phyloP scores from a whole-genome alignment of 2,797 vertebrate species.

The Pseudochromis fuscus region DNA sequence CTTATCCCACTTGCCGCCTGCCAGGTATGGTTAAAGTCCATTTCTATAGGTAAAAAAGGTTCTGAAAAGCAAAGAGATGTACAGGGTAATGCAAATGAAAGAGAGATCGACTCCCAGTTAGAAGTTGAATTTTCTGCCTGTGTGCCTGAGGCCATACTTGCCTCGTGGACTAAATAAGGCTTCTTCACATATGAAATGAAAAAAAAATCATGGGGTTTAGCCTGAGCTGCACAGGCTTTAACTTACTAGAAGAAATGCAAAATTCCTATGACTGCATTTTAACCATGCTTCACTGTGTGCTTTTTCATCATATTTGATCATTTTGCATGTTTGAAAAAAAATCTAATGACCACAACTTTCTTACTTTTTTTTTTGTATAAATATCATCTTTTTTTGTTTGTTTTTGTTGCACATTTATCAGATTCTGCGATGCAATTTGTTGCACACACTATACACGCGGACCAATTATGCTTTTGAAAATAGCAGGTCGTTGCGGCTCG shows the following conservation, averaged over 20 bases:
- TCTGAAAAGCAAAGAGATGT: conserved; percentile 46
- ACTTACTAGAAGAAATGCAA: conserved; percentile 32
- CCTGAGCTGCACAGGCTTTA: conserved; percentile 35
- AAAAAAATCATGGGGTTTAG: not conserved
- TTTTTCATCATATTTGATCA: conserved; percentile 24
- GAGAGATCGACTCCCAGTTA: conserved; percentile 32
- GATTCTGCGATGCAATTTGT: conserved; percentile 32
- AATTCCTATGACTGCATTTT: conserved; percentile 26
- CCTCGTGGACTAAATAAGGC: conserved; percentile 53
- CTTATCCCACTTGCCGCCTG: conserved; percentile 53
- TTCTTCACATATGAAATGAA: conserved; percentile 33
- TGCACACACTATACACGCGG: conserved; percentile 33
- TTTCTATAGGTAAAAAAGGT: conserved; percentile 40
- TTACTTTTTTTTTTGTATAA: conserved; percentile 32
- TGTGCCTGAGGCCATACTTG: conserved; percentile 42
- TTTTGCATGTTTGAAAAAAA: conserved; percentile 14
- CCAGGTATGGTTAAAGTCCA: conserved; percentile 48
- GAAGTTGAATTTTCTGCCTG: conserved; percentile 33
- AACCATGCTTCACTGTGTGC: conserved; percentile 1
- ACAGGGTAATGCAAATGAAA: conserved; percentile 58
- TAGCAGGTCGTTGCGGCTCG: conserved; percentile 72
- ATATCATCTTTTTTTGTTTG: too few species aligned
- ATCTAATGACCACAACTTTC: conserved; percentile 20
- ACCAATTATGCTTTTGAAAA: conserved; percentile 69
- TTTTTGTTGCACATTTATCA: conserved; percentile 29